Percentiles rank a stretch among this genome's conserved stretches.
Conservation (phyloP, 2,113 vertebrate species). For the Pseudorectes ferrugineus region DNA sequence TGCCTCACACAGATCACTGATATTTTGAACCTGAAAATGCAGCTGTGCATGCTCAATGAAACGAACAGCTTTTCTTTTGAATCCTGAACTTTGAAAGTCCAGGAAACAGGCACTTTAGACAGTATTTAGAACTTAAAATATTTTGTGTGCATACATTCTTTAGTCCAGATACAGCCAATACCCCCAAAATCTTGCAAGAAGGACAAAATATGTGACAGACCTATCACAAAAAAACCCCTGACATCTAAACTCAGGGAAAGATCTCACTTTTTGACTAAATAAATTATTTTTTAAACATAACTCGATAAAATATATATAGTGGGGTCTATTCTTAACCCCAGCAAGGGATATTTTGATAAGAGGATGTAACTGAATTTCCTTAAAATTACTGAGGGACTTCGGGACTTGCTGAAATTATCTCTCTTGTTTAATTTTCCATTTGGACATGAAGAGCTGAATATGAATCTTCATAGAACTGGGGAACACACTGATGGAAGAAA, state of each 20-base stretch:
- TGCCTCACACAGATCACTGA: background rate
- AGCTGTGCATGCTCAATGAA: background rate
- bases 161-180: background rate
- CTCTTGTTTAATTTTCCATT: conserved; percentile 53
- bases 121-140: background rate
- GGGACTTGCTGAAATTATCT: conserved; percentile 51
- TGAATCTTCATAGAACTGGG: conserved; percentile 17
- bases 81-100: background rate
- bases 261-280: background rate
- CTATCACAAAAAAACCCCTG: background rate
- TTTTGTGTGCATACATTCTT: background rate
- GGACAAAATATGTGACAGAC: background rate
- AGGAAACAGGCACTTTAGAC: background rate
- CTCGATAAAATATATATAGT: background rate
- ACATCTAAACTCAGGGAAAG: background rate
- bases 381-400: conserved; percentile 60
- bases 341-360: conserved; percentile 41
- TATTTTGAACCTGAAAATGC: background rate
- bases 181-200: background rate
- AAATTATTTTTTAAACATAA: background rate
- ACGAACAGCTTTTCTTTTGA: background rate
- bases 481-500: conserved; percentile 28
- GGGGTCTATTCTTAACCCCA: conserved; percentile 7
- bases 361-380: conserved; percentile 25
- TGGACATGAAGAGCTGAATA: conserved; percentile 20